Evolutionary conservation across 2,888 invertebrate species (phyloP).

Genomic region (Conus canariensis): DNA sequence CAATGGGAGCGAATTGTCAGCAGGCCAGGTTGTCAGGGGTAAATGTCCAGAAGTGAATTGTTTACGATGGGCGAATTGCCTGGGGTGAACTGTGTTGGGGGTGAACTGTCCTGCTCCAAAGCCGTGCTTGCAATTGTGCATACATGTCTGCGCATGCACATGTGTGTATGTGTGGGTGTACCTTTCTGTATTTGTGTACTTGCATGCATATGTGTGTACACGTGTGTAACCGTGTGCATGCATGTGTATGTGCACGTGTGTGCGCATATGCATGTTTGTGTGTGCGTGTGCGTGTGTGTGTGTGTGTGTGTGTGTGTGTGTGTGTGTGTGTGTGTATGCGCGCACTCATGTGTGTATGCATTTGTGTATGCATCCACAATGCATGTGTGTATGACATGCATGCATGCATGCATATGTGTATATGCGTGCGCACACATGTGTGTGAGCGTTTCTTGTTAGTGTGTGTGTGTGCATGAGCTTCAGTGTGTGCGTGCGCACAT

Average conservation of each 20-base stretch:
- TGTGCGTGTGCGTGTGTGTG: constrained; percentile 1
- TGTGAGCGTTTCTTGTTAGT: no score
- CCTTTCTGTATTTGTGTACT: neutral
- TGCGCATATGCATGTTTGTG: neutral
- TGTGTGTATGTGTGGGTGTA: neutral
- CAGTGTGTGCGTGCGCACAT: no score
- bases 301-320: constrained; percentile 10
- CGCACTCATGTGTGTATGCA: neutral
- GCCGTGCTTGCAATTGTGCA: neutral
- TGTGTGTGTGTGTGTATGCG: constrained; percentile 1
- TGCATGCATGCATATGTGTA: neutral
- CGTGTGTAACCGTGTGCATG: no score
- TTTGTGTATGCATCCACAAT: neutral
- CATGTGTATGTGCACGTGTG: neutral
- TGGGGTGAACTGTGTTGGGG: no score
- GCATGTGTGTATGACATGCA: neutral
- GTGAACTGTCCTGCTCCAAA: no score
- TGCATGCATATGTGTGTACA: neutral
- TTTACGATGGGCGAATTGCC: no score
- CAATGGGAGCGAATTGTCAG: no score
- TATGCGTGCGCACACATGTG: neutral
- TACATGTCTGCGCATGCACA: neutral
- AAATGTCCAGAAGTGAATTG: no score
- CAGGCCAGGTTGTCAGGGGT: no score
- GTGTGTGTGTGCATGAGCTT: no score